phyloP scores from a whole-genome alignment of 2,797 vertebrate species.

The Lepus townsendii region DNA sequence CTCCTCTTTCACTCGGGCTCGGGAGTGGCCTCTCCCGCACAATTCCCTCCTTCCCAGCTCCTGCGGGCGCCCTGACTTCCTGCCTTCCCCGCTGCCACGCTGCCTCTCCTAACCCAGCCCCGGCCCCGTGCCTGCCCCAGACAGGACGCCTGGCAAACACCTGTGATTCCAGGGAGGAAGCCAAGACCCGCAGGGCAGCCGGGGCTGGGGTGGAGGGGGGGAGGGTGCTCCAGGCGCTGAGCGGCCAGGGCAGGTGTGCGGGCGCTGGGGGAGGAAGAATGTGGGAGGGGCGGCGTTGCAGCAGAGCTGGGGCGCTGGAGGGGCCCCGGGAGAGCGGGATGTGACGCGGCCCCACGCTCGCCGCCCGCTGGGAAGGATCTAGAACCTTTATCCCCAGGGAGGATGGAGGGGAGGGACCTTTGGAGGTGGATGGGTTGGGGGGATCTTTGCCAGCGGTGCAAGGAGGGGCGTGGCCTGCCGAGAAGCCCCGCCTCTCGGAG shows the following conservation, averaged over 20 bases:
- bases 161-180: background rate
- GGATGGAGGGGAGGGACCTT: background rate
- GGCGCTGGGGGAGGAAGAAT: accelerated
- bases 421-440: background rate
- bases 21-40: background rate
- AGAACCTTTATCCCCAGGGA: background rate
- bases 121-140: background rate
- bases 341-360: background rate
- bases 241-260: background rate
- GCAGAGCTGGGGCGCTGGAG: background rate
- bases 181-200: background rate
- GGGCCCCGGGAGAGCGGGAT: accelerated
- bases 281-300: background rate
- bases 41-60: background rate
- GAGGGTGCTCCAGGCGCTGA: background rate
- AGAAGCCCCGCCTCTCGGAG: background rate
- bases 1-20: background rate
- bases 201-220: background rate
- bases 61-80: background rate
- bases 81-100: background rate
- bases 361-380: background rate
- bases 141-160: background rate
- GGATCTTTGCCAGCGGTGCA: background rate
- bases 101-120: background rate
- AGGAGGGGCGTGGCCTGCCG: background rate